phyloP scores from a whole-genome alignment of 2,888 invertebrate species.

The Cephus sareptanus region DNA sequence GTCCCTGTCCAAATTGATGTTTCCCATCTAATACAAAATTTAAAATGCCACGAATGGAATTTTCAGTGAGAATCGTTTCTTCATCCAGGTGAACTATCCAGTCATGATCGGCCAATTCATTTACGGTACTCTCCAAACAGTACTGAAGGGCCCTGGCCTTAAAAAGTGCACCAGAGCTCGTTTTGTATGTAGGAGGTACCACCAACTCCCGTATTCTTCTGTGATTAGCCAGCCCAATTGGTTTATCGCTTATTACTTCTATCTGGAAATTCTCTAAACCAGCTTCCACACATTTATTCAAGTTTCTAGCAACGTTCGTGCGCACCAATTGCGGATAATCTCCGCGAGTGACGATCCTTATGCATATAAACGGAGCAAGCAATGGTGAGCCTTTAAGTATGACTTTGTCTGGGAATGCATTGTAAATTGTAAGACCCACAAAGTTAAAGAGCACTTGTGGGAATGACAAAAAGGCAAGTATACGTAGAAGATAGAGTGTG shows the following conservation, averaged over 20 bases:
- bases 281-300: constrained; percentile 87
- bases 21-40: constrained; percentile 96
- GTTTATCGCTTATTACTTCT: constrained; percentile 95
- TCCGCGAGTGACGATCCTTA: constrained; percentile 93
- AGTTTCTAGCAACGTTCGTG: constrained; percentile 86
- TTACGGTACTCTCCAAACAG: constrained; percentile 91
- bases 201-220: constrained; percentile 88
- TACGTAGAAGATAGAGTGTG: constrained; percentile 80
- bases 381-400: constrained; percentile 89
- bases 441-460: constrained; percentile 92
- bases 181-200: constrained; percentile 86
- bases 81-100: constrained; percentile 99
- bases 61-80: constrained; percentile 93
- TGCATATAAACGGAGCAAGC: constrained; percentile 93
- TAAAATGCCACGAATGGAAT: constrained; percentile 88
- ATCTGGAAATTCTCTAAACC: constrained; percentile 96
- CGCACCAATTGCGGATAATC: constrained; percentile 93
- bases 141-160: constrained; percentile 96
- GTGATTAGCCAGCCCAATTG: constrained; percentile 80
- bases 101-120: constrained; percentile 85
- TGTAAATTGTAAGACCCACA: constrained; percentile 87
- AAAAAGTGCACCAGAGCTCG: constrained; percentile 92
- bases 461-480: constrained; percentile 85
- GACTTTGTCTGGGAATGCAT: constrained; percentile 94
- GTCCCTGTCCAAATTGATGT: constrained; percentile 94